Conservation (phyloP, 2,113 vertebrate genomes). For the Saiga tatarica region DNA sequence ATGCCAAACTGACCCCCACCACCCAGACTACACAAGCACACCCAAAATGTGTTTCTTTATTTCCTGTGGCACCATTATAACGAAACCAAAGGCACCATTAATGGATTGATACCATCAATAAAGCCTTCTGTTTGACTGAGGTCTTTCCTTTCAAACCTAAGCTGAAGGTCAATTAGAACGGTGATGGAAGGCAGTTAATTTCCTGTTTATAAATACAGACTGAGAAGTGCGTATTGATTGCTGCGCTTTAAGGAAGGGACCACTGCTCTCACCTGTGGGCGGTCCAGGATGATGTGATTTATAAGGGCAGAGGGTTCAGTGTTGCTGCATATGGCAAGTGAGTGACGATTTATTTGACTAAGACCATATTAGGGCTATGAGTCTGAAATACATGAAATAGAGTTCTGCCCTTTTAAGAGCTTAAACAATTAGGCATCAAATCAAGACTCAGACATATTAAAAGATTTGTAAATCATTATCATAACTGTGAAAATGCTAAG, state of each 20-base stretch:
- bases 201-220: slow-evolving; percentile 59
- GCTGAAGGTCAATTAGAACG: slow-evolving; percentile 55
- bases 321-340: not conserved
- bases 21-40: not conserved
- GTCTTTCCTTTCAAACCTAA: slow-evolving; percentile 42
- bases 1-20: rapidly evolving
- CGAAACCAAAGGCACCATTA: slow-evolving; percentile 28
- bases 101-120: slow-evolving; percentile 41
- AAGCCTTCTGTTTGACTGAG: slow-evolving; percentile 11
- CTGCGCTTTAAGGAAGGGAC: not conserved
- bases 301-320: not conserved
- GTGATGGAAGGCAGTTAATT: slow-evolving; percentile 57
- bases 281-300: slow-evolving; percentile 26
- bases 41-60: slow-evolving; percentile 36
- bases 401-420: not conserved
- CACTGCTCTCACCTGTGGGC: not conserved
- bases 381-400: slow-evolving; percentile 11
- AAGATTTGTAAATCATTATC: slow-evolving; percentile 13
- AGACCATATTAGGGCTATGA: not conserved
- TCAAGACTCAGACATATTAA: not conserved
- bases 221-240: slow-evolving; percentile 53
- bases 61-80: not conserved
- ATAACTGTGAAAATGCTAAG: not conserved
- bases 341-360: slow-evolving; percentile 11
- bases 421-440: not conserved